Percentiles rank a stretch among this genome's conserved stretches.
These are phyloP conservation scores for Lutraria rhynchaena DNA, from an alignment of 1,140 invertebrate genomes.

Conservation along the genomic window DNA sequence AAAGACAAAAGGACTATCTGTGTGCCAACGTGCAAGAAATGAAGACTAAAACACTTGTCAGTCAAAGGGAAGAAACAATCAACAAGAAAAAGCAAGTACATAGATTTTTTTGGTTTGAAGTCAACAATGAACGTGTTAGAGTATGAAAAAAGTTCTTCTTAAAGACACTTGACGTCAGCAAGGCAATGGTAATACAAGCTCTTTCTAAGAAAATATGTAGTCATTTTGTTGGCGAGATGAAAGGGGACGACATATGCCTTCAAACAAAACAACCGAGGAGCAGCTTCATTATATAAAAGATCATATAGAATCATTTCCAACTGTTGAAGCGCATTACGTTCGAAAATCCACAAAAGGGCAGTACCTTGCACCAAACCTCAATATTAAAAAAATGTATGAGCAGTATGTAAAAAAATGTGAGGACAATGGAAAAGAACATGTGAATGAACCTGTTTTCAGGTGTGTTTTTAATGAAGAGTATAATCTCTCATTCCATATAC, in stretches of 20 bases:
- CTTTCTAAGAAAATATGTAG: not conserved
- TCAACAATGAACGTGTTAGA: not conserved
- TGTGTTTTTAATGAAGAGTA: not conserved
- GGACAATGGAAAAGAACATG: not conserved
- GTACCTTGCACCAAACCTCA: slow-evolving; percentile 3
- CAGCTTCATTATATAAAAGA: too few species aligned
- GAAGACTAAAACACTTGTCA: not conserved
- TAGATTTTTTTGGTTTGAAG: not conserved
- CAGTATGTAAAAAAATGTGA: not conserved
- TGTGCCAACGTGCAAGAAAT: not conserved
- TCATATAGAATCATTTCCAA: too few species aligned
- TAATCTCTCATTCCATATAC: slow-evolving; percentile 1
- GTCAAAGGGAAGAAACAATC: not conserved
- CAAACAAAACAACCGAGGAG: not conserved
- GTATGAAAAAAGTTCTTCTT: slow-evolving; percentile 3
- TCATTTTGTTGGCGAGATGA: slow-evolving; percentile 1
- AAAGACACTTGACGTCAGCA: not conserved
- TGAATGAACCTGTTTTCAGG: too few species aligned
- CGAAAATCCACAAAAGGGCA: too few species aligned
- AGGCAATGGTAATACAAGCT: not conserved
- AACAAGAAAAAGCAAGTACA: not conserved
- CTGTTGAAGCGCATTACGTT: too few species aligned
- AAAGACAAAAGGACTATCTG: not conserved
- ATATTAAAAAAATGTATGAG: not conserved
- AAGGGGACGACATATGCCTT: not conserved